Percentiles rank a stretch among this genome's conserved stretches.
phyloP scores from a whole-genome alignment of 2,888 invertebrate species.

The Theodoxus fluviatilis region DNA sequence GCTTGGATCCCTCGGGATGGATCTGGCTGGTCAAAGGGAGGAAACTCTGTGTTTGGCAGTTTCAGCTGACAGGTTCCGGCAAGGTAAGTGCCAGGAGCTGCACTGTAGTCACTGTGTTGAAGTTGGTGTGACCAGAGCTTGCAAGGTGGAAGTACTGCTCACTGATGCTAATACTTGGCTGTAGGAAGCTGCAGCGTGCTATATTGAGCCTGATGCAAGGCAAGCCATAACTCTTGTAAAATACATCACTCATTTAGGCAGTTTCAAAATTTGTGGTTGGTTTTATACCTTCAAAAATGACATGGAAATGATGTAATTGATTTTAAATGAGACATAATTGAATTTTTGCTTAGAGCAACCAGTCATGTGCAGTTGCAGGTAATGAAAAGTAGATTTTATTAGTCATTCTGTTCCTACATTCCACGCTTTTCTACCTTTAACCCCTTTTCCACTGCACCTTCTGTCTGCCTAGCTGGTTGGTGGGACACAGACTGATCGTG shows the following conservation, averaged over 20 bases:
- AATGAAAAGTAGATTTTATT: no score
- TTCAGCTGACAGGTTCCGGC: conserved; percentile 50
- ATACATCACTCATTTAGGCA: background rate
- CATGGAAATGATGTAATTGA: background rate
- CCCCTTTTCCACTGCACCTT: no score
- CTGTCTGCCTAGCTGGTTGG: no score
- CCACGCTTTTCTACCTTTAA: no score
- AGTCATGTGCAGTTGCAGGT: no score
- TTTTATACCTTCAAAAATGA: background rate
- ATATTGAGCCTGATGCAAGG: no score
- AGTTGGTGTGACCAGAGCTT: background rate
- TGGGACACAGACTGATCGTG: no score
- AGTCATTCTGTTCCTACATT: no score
- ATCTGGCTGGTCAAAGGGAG: conserved; percentile 87
- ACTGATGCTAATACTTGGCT: no score
- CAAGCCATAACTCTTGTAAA: background rate
- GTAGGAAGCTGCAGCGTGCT: no score
- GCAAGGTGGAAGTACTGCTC: no score
- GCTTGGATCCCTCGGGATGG: conserved; percentile 77
- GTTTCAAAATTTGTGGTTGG: no score
- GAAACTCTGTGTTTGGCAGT: conserved; percentile 81
- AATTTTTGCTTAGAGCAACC: conserved; percentile 27
- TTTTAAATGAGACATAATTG: background rate
- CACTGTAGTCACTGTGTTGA: background rate
- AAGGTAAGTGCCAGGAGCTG: conserved; percentile 40